Percentiles rank a stretch among this genome's conserved stretches.
Evolutionary conservation across 2,113 vertebrate species (phyloP).

Genomic region (Melanotaenia duboulayi): DNA sequence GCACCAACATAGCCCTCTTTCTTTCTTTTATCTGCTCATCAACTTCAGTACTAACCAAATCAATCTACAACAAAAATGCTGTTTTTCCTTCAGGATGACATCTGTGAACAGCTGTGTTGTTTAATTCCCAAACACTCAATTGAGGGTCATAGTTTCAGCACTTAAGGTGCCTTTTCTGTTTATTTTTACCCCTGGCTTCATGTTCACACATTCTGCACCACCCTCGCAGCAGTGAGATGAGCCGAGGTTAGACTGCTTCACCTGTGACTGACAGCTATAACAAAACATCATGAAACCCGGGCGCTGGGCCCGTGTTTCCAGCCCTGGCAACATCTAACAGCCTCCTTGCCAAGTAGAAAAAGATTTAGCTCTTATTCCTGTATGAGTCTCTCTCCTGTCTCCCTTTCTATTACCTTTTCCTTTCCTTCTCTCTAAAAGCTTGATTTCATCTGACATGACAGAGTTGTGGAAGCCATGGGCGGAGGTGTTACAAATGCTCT

Average conservation of each 20-base stretch:
- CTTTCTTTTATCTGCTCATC: not conserved
- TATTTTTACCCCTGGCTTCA: constrained; percentile 39
- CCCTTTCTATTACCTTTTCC: constrained; percentile 29
- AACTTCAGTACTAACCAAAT: not conserved
- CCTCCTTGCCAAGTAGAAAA: constrained; percentile 29
- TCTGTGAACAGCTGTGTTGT: constrained; percentile 8
- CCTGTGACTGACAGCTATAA: constrained; percentile 56
- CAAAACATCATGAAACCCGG: constrained; percentile 28
- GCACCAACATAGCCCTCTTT: not conserved
- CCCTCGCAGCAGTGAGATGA: not conserved
- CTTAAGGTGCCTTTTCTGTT: not conserved
- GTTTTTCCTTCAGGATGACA: constrained; percentile 13
- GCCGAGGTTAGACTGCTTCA: not conserved
- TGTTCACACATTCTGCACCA: constrained; percentile 35
- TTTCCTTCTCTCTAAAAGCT: constrained; percentile 49
- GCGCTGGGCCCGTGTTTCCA: constrained; percentile 31
- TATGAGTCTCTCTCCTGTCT: not conserved
- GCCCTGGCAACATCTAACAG: constrained; percentile 36
- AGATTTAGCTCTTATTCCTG: constrained; percentile 36
- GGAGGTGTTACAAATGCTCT: constrained; percentile 70
- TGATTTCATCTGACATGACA: constrained; percentile 70
- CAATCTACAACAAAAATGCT: no score
- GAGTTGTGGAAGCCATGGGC: constrained; percentile 64
- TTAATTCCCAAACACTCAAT: constrained; percentile 3
- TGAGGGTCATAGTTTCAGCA: not conserved